Evolutionary conservation across 1,140 invertebrate species (phyloP).

Genomic region (Ostrea denselamellosa): DNA sequence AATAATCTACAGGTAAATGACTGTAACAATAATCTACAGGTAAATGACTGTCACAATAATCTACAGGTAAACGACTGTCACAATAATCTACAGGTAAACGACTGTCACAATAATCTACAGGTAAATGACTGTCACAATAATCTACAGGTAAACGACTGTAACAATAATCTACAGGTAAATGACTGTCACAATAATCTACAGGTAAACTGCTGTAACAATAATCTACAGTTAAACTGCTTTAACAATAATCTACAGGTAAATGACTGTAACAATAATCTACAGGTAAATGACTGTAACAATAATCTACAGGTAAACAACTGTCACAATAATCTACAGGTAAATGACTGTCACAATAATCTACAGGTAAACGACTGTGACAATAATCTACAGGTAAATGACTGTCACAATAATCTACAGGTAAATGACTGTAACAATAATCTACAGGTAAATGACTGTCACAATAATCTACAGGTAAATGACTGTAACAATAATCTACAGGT

Average conservation of each 20-base stretch:
- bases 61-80: slow-evolving; percentile 76
- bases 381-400: slow-evolving; percentile 77
- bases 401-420: too few relatives aligned
- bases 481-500: too few relatives aligned
- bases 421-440: too few relatives aligned
- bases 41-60: slow-evolving; percentile 34
- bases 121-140: too few relatives aligned
- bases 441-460: slow-evolving; percentile 77
- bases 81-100: slow-evolving; percentile 77
- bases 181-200: slow-evolving; percentile 70
- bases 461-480: too few relatives aligned
- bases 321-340: too few relatives aligned
- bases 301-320: slow-evolving; percentile 76
- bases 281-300: slow-evolving; percentile 64
- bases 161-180: slow-evolving; percentile 77
- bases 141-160: slow-evolving; percentile 78
- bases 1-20: too few relatives aligned
- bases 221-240: too few relatives aligned
- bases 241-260: too few relatives aligned
- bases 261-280: slow-evolving; percentile 69
- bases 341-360: too few relatives aligned
- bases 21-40: too few relatives aligned
- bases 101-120: neutral
- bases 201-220: slow-evolving; percentile 63
- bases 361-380: slow-evolving; percentile 77